Percentiles rank a stretch among this genome's conserved stretches.
These are phyloP conservation scores for Pituophis catenifer DNA, from an alignment of 2,113 vertebrate genomes.

Conservation along the genomic window DNA sequence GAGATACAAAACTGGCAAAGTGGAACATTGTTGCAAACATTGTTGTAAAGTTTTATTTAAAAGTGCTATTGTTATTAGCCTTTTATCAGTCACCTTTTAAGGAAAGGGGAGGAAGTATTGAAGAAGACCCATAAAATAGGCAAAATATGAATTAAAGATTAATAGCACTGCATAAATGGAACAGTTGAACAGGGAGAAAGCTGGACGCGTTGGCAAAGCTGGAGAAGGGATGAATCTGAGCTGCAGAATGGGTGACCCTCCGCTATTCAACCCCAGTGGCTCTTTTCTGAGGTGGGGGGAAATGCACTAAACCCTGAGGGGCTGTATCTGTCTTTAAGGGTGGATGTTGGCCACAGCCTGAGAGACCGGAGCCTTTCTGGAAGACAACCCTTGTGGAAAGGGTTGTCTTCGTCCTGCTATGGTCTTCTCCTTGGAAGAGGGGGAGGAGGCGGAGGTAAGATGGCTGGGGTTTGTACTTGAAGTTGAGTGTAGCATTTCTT, in stretches of 20 bases:
- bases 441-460: rapidly evolving
- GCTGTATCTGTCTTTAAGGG: not conserved
- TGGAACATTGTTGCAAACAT: not conserved
- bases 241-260: not conserved
- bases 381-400: not conserved
- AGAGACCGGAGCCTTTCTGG: not conserved
- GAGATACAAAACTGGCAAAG: not conserved
- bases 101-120: not conserved
- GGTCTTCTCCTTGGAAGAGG: not conserved
- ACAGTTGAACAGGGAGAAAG: no score
- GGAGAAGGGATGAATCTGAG: not conserved
- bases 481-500: constrained; percentile 30
- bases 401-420: not conserved
- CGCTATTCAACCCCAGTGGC: not conserved
- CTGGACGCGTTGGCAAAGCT: not conserved
- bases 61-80: not conserved
- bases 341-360: not conserved
- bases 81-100: not conserved
- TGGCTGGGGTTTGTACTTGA: not conserved
- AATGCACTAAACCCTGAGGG: not conserved
- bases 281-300: not conserved
- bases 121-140: not conserved
- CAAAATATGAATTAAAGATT: not conserved
- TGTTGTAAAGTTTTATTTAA: not conserved
- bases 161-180: not conserved